phyloP scores from a whole-genome alignment of 2,888 invertebrate species.

The Drosophila stalkeri region DNA sequence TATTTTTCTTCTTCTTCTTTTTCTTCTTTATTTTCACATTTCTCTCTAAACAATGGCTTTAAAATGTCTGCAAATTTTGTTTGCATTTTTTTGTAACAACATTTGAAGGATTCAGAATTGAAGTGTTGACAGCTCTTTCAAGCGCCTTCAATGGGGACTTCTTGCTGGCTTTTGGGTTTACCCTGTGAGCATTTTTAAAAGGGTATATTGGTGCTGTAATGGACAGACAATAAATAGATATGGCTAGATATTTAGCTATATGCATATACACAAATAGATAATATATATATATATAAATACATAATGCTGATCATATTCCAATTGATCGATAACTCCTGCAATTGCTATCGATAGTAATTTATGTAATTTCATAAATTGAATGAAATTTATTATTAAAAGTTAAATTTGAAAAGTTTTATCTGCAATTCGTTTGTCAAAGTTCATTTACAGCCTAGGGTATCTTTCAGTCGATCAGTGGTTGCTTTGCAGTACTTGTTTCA shows the following conservation, averaged over 20 bases:
- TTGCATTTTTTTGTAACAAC: not conserved
- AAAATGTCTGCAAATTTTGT: constrained; percentile 2
- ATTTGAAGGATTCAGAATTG: constrained; percentile 9
- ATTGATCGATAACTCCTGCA: not conserved
- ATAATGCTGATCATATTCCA: not conserved
- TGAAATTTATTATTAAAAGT: too few species aligned
- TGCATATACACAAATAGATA: too few species aligned
- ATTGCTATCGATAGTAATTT: not conserved
- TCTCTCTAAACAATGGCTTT: not conserved
- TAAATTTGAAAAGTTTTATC: not conserved
- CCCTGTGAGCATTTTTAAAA: not conserved
- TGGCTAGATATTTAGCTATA: not conserved
- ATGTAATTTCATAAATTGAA: too few species aligned
- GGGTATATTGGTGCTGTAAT: not conserved
- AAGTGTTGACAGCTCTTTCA: constrained; percentile 12
- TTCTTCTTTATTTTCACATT: too few species aligned
- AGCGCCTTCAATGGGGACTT: constrained; percentile 16
- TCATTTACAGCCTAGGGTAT: not conserved
- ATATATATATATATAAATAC: not conserved
- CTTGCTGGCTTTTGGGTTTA: constrained; percentile 22
- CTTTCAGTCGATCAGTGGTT: not conserved
- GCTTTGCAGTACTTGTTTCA: constrained; percentile 2
- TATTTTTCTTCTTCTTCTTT: not conserved
- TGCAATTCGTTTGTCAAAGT: not conserved
- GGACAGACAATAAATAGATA: too few species aligned